Base-by-base conservation (phyloP, 2,888 invertebrate genomes). In the Erannis defoliaria region DNA sequence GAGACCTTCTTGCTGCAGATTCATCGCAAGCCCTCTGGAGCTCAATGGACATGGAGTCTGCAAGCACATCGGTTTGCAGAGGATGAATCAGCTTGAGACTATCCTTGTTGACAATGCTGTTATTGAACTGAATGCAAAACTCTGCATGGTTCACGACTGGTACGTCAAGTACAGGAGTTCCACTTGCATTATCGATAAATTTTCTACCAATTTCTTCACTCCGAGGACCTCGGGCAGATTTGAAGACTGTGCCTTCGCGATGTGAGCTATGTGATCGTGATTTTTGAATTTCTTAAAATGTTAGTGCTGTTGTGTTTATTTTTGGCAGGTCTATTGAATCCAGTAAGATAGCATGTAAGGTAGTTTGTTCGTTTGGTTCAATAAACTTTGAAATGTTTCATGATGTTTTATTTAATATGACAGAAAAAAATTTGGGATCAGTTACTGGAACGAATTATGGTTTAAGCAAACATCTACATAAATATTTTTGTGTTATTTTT, bases 11-110 rank as follows among this genome's bases (percentile, higher is more conserved):
- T 71, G 78, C 85, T 81, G 65, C 88, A 93, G 92, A 88, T 93
- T 79, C 77, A 80, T 91, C 72, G 88, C 85, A 10, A 85, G 75
- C 71, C 59, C 82, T 1, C 88, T 94, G 63, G 89, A 90, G 64
- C 86, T 94, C 62, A 85, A 88, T 26, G 82, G 85, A 35, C 80
- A 78, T 8, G 94, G 94, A 10, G 88, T 94, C 48, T 69, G 75
- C 6, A 90, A 84, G 65, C 89, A 92, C 72, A 79, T 88, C 45
- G 94, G 94, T 0, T 70, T 94, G 14, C 94, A 94, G 2, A 84
- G 78, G 73, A 82, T 94, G 81, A 86, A 86, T 6, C 84, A 84
- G 0, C 35, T 68, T 3, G 94, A 94, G 72, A 76, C 86, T 1
- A 74, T 76, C 0, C 71, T 81, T 5, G 69, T 93, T 9, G 89